Percentiles rank a stretch among this genome's conserved stretches.
phyloP scores from a whole-genome alignment of 2,888 invertebrate species.

The Lasioglossum leucozonium region DNA sequence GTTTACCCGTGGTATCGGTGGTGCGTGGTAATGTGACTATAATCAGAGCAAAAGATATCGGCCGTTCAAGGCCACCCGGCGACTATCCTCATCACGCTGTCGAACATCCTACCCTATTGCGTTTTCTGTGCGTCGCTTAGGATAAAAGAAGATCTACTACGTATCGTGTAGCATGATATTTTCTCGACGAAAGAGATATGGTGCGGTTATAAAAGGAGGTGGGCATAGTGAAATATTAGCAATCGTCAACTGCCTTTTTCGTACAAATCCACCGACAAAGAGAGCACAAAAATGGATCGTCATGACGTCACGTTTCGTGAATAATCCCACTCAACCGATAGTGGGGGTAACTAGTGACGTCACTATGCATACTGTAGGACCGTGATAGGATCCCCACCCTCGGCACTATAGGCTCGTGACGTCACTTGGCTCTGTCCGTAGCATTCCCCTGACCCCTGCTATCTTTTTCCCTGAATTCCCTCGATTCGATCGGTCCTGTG shows the following conservation, averaged over 20 bases:
- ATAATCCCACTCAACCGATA: background rate
- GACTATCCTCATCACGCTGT: background rate
- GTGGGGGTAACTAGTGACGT: background rate
- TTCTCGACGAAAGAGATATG: background rate
- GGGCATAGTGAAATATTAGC: too few species aligned
- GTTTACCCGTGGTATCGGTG: slow-evolving; percentile 79
- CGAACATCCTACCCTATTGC: background rate
- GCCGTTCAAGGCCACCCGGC: slow-evolving; percentile 22
- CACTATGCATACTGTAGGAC: background rate
- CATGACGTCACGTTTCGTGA: background rate
- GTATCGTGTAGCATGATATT: background rate
- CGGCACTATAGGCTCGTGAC: background rate
- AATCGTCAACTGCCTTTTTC: too few species aligned
- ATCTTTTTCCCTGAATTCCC: background rate
- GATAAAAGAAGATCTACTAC: background rate
- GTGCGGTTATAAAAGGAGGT: background rate
- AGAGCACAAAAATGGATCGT: background rate
- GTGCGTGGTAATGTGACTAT: slow-evolving; percentile 82
- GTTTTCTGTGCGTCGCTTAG: background rate
- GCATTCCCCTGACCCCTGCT: background rate
- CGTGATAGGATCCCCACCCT: background rate
- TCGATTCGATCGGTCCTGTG: background rate
- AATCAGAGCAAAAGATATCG: slow-evolving; percentile 70
- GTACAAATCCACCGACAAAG: too few species aligned
- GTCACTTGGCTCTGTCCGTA: background rate